phyloP scores from a whole-genome alignment of 2,797 vertebrate species.

The Anguilla marmorata region DNA sequence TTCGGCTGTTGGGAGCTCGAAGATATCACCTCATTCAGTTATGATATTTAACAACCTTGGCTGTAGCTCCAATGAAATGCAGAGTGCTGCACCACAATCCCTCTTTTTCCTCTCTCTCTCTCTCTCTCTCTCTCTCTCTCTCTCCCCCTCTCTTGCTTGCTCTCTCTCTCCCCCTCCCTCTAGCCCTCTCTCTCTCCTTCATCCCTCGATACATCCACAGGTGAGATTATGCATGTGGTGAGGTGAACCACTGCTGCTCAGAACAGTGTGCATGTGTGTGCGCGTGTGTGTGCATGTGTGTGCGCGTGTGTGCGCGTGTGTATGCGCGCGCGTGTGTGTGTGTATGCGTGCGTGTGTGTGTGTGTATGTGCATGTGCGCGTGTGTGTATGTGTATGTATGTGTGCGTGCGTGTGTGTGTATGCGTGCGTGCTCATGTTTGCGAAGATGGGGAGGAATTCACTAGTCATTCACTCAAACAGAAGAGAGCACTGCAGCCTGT shows the following conservation, averaged over 20 bases:
- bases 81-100: not conserved
- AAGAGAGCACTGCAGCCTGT: not conserved
- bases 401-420: not conserved
- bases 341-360: not conserved
- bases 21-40: not conserved
- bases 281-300: not conserved
- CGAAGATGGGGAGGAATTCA: not conserved
- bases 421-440: not conserved
- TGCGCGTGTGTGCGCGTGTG: not conserved
- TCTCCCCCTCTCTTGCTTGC: not conserved
- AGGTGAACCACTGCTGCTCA: not conserved
- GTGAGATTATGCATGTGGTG: not conserved
- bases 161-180: not conserved
- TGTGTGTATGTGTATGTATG: not conserved
- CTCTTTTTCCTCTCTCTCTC: not conserved
- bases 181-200: not conserved
- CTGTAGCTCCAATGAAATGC: conserved; percentile 14
- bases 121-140: not conserved
- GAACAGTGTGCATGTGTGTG: not conserved
- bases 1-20: not conserved
- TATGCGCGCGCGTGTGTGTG: not conserved
- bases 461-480: conserved; percentile 15
- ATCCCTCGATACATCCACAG: not conserved
- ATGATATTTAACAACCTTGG: conserved; percentile 2
- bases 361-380: not conserved